A percentile compares a stretch with the other conserved stretches of the same genome.
These are phyloP conservation scores for Hemicrepidius hirtus DNA, from an alignment of 2,888 invertebrate genomes.

Conservation along the genomic window DNA sequence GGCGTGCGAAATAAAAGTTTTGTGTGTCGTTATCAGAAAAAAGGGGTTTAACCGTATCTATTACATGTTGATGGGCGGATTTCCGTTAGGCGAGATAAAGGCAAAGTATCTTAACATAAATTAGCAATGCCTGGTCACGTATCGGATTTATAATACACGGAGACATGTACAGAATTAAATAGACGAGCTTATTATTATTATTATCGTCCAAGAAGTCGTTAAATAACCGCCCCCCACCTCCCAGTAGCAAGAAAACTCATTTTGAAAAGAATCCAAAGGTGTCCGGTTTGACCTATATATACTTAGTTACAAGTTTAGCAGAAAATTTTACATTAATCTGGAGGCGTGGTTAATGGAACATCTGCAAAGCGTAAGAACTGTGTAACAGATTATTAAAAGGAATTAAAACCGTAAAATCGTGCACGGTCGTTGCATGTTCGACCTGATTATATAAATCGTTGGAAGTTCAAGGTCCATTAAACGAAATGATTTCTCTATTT, in stretches of 20 bases:
- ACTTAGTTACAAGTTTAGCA: too few relatives aligned
- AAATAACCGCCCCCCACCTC: too few relatives aligned
- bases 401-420: conserved; percentile 19
- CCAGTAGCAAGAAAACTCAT: too few relatives aligned
- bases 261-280: too few relatives aligned
- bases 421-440: conserved; percentile 13
- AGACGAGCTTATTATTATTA: too few relatives aligned
- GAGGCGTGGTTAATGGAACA: conserved; percentile 7
- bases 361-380: conserved; percentile 24
- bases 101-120: not conserved
- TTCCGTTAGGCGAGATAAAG: not conserved
- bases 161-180: too few relatives aligned
- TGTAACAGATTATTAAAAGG: not conserved
- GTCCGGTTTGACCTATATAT: too few relatives aligned
- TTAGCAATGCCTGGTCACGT: not conserved
- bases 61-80: not conserved
- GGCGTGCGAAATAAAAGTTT: not conserved
- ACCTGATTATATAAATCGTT: not conserved
- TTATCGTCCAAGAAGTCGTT: too few relatives aligned
- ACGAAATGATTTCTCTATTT: not conserved
- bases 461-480: conserved; percentile 9
- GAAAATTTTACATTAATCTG: not conserved
- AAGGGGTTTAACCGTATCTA: not conserved
- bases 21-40: too few relatives aligned
- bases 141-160: not conserved